phyloP scores from a whole-genome alignment of 2,113 vertebrate genomes.

The Rhipidura dahli region DNA sequence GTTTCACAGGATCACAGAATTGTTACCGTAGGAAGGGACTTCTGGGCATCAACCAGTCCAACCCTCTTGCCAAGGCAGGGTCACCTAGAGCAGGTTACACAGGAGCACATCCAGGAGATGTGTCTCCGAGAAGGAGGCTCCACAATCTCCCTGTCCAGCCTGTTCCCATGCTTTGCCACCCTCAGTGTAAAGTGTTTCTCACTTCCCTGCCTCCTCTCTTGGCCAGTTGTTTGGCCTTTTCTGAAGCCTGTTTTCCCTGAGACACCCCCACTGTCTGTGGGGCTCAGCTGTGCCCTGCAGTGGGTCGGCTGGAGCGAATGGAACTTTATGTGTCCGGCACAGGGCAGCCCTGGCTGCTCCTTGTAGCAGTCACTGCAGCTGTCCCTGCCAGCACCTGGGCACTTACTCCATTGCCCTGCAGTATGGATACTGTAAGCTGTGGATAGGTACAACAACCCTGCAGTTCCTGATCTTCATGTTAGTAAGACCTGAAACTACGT shows the following conservation, averaged over 20 bases:
- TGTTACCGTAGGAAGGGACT: not conserved
- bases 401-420: not conserved
- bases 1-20: not conserved
- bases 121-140: not conserved
- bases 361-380: not conserved
- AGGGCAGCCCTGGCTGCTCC: not conserved
- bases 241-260: not conserved
- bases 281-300: not conserved
- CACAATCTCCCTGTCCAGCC: not conserved
- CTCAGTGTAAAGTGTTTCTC: not conserved
- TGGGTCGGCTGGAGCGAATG: fast-evolving
- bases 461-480: not conserved
- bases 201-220: fast-evolving
- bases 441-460: not conserved
- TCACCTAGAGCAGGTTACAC: not conserved
- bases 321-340: fast-evolving
- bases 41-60: not conserved
- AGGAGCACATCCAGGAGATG: not conserved
- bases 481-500: not conserved
- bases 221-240: not conserved
- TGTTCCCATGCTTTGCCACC: not conserved
- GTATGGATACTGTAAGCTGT: not conserved
- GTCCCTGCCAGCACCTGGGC: not conserved
- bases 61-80: not conserved
- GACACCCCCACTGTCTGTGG: fast-evolving